Evolutionary conservation across 2,888 invertebrate species (phyloP).

Genomic region (Stenodera caucasica): DNA sequence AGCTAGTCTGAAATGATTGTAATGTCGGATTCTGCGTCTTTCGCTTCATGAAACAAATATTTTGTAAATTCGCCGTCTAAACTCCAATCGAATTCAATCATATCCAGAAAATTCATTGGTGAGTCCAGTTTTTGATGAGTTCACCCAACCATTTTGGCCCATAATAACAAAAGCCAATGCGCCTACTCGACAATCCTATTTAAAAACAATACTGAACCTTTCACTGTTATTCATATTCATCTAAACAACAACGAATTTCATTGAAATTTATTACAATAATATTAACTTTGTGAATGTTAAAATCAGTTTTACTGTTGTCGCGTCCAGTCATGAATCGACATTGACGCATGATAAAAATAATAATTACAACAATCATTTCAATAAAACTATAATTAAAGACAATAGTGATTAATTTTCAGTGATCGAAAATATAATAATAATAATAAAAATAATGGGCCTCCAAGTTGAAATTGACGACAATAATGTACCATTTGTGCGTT

Average conservation of each 20-base stretch:
- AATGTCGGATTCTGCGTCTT: too few relatives aligned
- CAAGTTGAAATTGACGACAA: conserved; percentile 55
- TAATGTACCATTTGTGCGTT: conserved; percentile 63
- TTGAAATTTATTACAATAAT: too few relatives aligned
- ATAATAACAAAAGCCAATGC: not conserved
- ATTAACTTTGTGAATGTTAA: not conserved
- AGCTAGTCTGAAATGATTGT: not conserved
- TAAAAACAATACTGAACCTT: not conserved
- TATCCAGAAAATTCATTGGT: not conserved
- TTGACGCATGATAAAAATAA: not conserved
- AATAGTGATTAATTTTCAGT: not conserved
- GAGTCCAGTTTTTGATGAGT: too few relatives aligned
- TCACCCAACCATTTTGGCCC: too few relatives aligned
- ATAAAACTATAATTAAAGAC: too few relatives aligned
- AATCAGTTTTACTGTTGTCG: not conserved
- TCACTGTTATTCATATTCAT: not conserved
- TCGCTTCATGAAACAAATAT: too few relatives aligned
- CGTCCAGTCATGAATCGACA: not conserved
- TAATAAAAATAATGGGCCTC: conserved; percentile 30
- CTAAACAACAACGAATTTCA: not conserved
- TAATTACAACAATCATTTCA: too few relatives aligned
- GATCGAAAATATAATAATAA: not conserved
- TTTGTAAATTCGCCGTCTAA: too few relatives aligned
- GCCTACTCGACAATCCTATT: not conserved
- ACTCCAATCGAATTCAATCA: too few relatives aligned